Evolutionary conservation across 2,888 invertebrate genomes (phyloP), one percentile per base, ranked within the genome.

Genomic region (Acanthosoma haemorrhoidale): DNA sequence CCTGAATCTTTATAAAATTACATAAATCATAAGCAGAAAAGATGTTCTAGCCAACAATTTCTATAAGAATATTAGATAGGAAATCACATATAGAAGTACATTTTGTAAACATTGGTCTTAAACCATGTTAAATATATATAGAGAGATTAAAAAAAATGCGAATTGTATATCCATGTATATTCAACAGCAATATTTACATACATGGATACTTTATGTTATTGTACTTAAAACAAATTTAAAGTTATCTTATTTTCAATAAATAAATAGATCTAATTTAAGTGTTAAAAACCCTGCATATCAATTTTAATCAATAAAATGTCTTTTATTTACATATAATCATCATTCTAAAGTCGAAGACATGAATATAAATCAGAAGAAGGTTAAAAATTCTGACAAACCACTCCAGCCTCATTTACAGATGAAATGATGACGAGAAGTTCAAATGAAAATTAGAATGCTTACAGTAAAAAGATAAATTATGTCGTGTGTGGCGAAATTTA

Each of bases 221-320:
- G n/a, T n/a, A n/a, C n/a, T n/a, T n/a, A n/a, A n/a, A n/a, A n/a
- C n/a, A n/a, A n/a, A n/a, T 32, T 29, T 32, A 15, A 59, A 11
- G 29, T 9, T 11, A 16, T 59, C 16, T 32, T 0, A 32, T 32
- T 32, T 59, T 32, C 9, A 59, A 34, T 59, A 32, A 59, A 16
- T 31, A 34, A 31, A 32, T 34, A 32, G 29, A 15, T 29, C 59
- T 59, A 59, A 16, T 34, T 59, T 59, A 59, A 59, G 32, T 6
- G 9, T 61, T 41, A 38, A 64, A 38, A 64, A 64, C 64, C 64
- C 64, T 64, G 64, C 64, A 39, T 64, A 38, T 39, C 25, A 64
- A 64, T 64, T 51, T 64, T 25, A 64, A 64, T 41, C 31, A 38
- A 64, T 61, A n/a, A 41, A 64, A 38, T 29, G 29, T 18, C 31